Percentiles rank a stretch among this genome's conserved stretches.
phyloP scores from a whole-genome alignment of 2,113 vertebrate species.

The Ciconia maguari region DNA sequence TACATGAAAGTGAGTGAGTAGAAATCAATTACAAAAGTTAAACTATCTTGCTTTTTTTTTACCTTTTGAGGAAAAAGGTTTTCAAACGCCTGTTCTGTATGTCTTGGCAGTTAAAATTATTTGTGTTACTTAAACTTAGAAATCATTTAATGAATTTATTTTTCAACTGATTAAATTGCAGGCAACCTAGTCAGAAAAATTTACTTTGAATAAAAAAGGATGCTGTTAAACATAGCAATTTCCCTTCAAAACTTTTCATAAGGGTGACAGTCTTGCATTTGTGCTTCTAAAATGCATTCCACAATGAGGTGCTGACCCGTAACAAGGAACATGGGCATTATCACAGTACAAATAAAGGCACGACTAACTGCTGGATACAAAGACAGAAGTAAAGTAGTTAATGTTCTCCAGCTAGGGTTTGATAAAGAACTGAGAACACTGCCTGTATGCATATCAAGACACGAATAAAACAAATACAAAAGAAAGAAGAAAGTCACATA shows the following conservation, averaged over 20 bases:
- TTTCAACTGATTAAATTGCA: not conserved
- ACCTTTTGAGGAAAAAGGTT: not conserved
- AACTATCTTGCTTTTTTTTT: not conserved
- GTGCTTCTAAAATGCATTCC: not conserved
- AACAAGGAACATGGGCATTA: not conserved
- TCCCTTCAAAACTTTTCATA: not conserved
- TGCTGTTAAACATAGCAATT: not conserved
- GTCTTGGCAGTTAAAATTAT: not conserved
- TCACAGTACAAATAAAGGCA: slow-evolving; percentile 11
- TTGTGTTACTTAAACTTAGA: not conserved
- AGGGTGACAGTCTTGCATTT: not conserved
- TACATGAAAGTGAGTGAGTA: not conserved
- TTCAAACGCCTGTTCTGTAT: not conserved
- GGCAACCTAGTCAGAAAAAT: not conserved
- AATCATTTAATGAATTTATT: not conserved
- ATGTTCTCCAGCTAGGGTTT: not conserved
- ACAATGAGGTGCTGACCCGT: not conserved
- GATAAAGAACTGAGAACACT: not conserved
- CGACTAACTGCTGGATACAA: not conserved
- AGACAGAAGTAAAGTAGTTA: not conserved
- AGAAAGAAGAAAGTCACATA: not conserved
- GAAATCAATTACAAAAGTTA: not conserved
- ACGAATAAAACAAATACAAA: not conserved
- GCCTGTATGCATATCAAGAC: not conserved
- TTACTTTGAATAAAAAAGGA: not conserved